Conservation (phyloP, 2,797 vertebrate genomes). For the Gobio occitaniae region DNA sequence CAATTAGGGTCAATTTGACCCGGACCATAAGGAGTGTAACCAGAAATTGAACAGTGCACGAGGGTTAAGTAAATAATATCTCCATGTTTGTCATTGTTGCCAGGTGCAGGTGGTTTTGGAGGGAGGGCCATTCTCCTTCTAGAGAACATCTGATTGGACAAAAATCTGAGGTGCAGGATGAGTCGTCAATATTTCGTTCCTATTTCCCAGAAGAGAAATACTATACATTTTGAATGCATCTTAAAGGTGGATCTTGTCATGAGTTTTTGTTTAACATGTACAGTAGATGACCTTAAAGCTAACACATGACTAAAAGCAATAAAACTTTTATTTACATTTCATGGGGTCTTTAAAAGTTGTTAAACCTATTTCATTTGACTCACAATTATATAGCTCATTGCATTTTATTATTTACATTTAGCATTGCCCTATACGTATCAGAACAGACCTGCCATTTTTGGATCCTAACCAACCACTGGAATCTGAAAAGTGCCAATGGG, state of each 20-base stretch:
- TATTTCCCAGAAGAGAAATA: not conserved
- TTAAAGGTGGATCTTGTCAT: not conserved
- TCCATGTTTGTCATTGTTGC: not conserved
- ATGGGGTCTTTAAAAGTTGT: not conserved
- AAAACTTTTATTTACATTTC: not conserved
- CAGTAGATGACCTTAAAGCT: conserved; percentile 9
- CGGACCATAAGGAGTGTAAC: no score
- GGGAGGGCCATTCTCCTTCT: not conserved
- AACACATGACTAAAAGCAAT: not conserved
- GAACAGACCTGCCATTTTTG: not conserved
- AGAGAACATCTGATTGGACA: not conserved
- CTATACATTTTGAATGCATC: not conserved
- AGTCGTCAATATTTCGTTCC: not conserved
- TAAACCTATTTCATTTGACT: not conserved
- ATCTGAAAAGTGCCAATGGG: not conserved
- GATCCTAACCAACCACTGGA: not conserved
- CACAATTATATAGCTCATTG: not conserved
- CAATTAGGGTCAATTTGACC: no score
- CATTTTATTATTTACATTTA: conserved; percentile 7
- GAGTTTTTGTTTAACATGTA: not conserved
- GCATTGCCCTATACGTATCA: not conserved
- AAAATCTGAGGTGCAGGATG: not conserved
- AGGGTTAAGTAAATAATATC: not conserved
- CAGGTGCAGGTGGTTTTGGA: not conserved
- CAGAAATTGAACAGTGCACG: no score